These are phyloP conservation scores for Sclerurus mexicanus DNA, from an alignment of 2,113 vertebrate species.

Conservation along the genomic window DNA sequence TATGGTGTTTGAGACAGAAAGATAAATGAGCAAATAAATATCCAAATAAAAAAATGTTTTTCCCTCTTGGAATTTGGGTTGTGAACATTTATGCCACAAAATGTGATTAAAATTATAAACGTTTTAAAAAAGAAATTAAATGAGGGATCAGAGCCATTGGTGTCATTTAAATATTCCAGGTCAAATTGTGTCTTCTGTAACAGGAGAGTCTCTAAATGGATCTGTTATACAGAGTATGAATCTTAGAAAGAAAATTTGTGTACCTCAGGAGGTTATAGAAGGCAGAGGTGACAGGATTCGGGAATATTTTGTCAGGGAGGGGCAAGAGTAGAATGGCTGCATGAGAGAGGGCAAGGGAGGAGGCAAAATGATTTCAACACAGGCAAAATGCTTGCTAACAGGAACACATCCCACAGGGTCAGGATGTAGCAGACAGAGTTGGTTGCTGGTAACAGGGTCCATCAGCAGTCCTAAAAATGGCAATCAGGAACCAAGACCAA, in stretches of 20 bases:
- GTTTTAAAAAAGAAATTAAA: not conserved
- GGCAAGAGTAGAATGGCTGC: not conserved
- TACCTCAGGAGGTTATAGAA: not conserved
- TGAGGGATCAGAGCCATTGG: too few relatives aligned
- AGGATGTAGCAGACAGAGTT: not conserved
- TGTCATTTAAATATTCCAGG: not conserved
- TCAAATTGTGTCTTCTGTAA: not conserved
- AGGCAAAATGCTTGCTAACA: not conserved
- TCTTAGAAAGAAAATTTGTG: not conserved
- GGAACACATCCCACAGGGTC: not conserved
- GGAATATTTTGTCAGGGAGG: not conserved
- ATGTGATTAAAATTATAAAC: not conserved
- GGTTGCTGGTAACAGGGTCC: not conserved
- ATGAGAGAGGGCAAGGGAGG: not conserved
- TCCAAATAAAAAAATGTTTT: not conserved
- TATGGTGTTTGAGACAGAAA: not conserved
- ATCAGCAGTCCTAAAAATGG: not conserved
- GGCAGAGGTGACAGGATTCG: not conserved
- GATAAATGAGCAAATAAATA: not conserved
- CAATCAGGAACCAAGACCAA: not conserved
- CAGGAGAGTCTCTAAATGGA: not conserved
- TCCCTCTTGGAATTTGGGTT: not conserved
- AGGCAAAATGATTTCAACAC: not conserved
- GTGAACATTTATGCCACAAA: not conserved
- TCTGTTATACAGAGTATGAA: not conserved